Evolutionary conservation across 1,140 invertebrate genomes (phyloP).

Genomic region (Pseudomyrmex concolor): DNA sequence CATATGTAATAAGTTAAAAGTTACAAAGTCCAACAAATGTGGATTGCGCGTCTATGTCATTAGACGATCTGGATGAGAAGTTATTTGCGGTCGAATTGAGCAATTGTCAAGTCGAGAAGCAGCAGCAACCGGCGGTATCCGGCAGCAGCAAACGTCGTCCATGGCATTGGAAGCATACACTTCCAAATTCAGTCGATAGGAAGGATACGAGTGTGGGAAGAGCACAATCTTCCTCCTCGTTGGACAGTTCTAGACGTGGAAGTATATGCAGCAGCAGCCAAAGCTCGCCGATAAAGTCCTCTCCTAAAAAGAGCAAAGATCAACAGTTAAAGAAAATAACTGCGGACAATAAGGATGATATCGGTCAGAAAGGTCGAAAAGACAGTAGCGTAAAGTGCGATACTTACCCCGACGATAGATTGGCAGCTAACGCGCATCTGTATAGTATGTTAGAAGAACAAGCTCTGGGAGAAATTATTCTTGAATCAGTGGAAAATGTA

Average conservation of each 20-base stretch:
- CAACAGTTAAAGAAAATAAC: constrained; percentile 69
- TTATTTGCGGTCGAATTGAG: constrained; percentile 80
- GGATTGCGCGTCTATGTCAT: constrained; percentile 71
- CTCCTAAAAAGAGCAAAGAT: constrained; percentile 79
- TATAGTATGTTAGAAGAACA: constrained; percentile 84
- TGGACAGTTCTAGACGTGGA: constrained; percentile 79
- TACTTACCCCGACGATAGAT: constrained; percentile 75
- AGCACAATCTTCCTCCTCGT: constrained; percentile 72
- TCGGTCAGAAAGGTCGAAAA: constrained; percentile 69
- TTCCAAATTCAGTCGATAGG: constrained; percentile 79
- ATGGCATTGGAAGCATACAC: constrained; percentile 80
- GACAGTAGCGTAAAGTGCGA: constrained; percentile 74
- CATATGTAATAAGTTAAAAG: constrained; percentile 44
- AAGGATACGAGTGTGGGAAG: constrained; percentile 73
- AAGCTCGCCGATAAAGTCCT: constrained; percentile 78
- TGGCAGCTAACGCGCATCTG: constrained; percentile 79
- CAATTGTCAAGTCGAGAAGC: constrained; percentile 72
- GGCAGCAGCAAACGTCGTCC: constrained; percentile 75
- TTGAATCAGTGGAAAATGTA: constrained; percentile 69
- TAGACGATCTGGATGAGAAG: constrained; percentile 84
- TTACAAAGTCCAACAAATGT: constrained; percentile 58
- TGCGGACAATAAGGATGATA: constrained; percentile 57
- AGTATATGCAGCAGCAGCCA: constrained; percentile 77
- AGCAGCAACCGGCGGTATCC: constrained; percentile 64
- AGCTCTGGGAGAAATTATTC: constrained; percentile 78